A percentile compares a stretch with the other conserved stretches of the same genome.
phyloP scores from a whole-genome alignment of 2,888 invertebrate species.

The Philereme vetulata region DNA sequence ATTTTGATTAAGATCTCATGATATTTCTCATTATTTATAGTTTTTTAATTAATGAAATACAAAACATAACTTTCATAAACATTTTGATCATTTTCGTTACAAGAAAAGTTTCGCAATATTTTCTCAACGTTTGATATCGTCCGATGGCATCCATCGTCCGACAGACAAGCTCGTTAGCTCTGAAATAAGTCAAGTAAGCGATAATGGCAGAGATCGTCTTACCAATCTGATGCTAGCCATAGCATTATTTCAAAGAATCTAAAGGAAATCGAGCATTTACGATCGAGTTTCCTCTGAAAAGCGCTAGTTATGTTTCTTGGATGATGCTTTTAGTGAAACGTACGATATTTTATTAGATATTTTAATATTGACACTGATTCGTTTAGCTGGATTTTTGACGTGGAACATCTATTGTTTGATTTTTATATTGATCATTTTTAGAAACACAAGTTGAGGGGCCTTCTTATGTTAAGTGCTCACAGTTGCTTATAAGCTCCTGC shows the following conservation, averaged over 20 bases:
- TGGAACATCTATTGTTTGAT: too few relatives aligned
- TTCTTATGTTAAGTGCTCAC: too few relatives aligned
- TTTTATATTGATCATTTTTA: too few relatives aligned
- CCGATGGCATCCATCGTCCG: slow-evolving; percentile 26
- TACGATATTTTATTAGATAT: slow-evolving; percentile 5
- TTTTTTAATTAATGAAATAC: too few relatives aligned
- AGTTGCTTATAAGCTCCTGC: too few relatives aligned
- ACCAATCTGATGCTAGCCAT: slow-evolving; percentile 41
- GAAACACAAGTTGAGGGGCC: too few relatives aligned
- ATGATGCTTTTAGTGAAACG: slow-evolving; percentile 23
- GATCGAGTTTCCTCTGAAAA: slow-evolving; percentile 27
- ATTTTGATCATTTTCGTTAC: too few relatives aligned
- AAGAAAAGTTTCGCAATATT: neutral
- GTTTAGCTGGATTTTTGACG: neutral
- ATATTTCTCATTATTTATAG: too few relatives aligned
- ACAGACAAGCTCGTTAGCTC: slow-evolving; percentile 51
- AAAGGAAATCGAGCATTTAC: slow-evolving; percentile 23
- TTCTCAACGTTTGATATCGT: neutral
- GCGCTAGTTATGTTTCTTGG: slow-evolving; percentile 3
- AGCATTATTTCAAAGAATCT: slow-evolving; percentile 29
- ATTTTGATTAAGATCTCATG: too few relatives aligned
- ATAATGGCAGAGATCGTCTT: slow-evolving; percentile 57
- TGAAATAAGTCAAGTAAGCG: slow-evolving; percentile 53
- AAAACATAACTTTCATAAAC: too few relatives aligned
- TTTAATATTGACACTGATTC: neutral